These are phyloP conservation scores for Sylvia atricapilla DNA, from an alignment of 2,113 vertebrate species.

Conservation along the genomic window DNA sequence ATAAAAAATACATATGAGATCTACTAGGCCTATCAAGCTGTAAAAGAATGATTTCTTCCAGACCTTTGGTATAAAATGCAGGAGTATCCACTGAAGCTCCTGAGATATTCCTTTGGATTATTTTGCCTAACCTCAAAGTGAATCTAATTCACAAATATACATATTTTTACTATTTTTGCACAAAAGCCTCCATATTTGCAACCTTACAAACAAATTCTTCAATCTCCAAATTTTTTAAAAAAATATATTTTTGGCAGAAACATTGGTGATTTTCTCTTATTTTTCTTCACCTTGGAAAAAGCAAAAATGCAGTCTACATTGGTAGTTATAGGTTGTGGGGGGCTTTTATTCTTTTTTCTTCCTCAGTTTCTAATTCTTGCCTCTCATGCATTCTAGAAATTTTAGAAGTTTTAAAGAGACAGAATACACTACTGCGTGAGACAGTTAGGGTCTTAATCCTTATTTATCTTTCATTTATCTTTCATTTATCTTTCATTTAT, in stretches of 20 bases:
- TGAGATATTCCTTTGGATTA: not conserved
- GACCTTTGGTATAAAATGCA: not conserved
- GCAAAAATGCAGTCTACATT: not conserved
- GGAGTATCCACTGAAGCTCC: not conserved
- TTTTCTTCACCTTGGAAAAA: not conserved
- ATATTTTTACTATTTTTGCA: not conserved
- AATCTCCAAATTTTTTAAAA: not conserved
- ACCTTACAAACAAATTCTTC: not conserved
- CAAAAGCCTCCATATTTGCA: fast-evolving
- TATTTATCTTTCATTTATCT: not conserved
- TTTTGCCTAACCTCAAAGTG: not conserved
- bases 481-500: not conserved
- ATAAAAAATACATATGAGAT: not conserved
- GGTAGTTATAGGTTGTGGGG: not conserved
- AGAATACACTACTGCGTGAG: not conserved
- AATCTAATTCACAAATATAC: not conserved
- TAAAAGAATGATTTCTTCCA: not conserved
- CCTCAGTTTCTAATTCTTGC: not conserved
- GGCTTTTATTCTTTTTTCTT: not conserved
- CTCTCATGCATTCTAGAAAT: not conserved
- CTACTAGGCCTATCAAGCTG: not conserved
- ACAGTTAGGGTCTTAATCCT: not conserved
- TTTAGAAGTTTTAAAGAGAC: not conserved
- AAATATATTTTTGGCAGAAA: not conserved
- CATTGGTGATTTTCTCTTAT: not conserved